Evolutionary conservation across 30 jellyfish, hydroid and myxozoan genomes (phyloP), one percentile per base, ranked within the genome.

Genomic region (Chrysaora quinquecirrha): DNA sequence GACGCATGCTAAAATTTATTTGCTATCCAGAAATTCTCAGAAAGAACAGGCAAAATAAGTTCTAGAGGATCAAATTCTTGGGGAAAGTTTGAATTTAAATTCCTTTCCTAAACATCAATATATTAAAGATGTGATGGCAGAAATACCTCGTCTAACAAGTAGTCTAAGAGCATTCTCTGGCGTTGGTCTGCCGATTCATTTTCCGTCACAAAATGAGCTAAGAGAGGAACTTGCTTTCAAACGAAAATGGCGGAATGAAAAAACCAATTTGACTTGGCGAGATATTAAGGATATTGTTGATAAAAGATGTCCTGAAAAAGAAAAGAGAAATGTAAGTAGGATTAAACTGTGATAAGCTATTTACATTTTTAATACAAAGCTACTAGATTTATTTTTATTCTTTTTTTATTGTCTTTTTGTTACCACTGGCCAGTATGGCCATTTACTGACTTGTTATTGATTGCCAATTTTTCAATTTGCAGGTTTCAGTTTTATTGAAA

Each of bases 111-210:
- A n/a, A n/a, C n/a, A n/a, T n/a, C n/a, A n/a, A n/a, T n/a, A n/a
- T n/a, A n/a, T n/a, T n/a, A n/a, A n/a, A n/a, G n/a, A 52, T 52
- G 68, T 52, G 19, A 80, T 80, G 90, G 90, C 83, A 27, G 81
- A 66, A 34, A 24, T 77, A 19, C 98, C 98, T 20, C 96, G 98
- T 4, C 64, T 91, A 12, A 91, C 97, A 48, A 81, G 96, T 65
- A 73, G 97, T 52, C 84, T 91, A 1, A 48, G 96, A 67, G 96
- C 98, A 2, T 86, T 76, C 48, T 68, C 96, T 20, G 91, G 91
- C 27, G 92, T 83, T 64, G 87, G 89, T n/a, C 20, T 54, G 19
- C 72, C 94, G 0, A 67, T 83, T 19, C 73, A 47, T 52, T 87
- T 80, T 10, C 38, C 75, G 0, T 58, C 84, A 29, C 90, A 58